Base-by-base conservation (phyloP, 2,113 vertebrate species). In the Trichechus manatus region DNA sequence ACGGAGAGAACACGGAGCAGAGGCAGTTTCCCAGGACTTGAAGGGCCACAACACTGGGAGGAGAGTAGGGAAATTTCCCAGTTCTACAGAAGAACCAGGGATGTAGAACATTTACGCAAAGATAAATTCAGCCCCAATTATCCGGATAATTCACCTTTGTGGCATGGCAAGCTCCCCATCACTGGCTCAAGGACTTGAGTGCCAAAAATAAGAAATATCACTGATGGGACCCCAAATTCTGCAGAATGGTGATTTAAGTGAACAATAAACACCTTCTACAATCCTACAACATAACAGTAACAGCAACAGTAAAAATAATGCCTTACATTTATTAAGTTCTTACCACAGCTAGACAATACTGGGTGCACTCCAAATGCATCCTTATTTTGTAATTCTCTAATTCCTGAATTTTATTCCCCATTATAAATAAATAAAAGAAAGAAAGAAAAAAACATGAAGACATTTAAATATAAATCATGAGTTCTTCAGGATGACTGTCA, bases 1-100 rank as follows among this genome's bases (percentile, higher is more conserved):
- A 33, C 1, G 1, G 5, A 2, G 56, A 31, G 29, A 87, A n/a
- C 0, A 0, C 13, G 9, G 3, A 20, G 1, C 27, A 56, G 33
- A 29, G 31, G 47, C n/a, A 29, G 8, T 7, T 27, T 44, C n/a
- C 22, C 36, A 25, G 33, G 15, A 29, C 23, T 17, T 7, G 61
- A 6, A 39, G 68, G 72, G 68, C 53, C 8, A 13, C 3, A 17
- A 0, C 5, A 36, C 29, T 10, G 27, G 8, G 53, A 39, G 29
- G 29, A 20, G 31, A n/a, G 11, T 23, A 17, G 68, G 66, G 44
- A 44, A 25, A 31, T 1, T 7, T 15, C 29, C 61, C n/a, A 14
- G 33, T 14, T 92, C 53, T 56, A 20, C 64, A 22, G 17, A 83
- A 70, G n/a, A 89, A 25, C 5, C 2, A 20, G 66, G 19, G 47